phyloP scores from a whole-genome alignment of 2,113 vertebrate species.

The Condylura cristata region DNA sequence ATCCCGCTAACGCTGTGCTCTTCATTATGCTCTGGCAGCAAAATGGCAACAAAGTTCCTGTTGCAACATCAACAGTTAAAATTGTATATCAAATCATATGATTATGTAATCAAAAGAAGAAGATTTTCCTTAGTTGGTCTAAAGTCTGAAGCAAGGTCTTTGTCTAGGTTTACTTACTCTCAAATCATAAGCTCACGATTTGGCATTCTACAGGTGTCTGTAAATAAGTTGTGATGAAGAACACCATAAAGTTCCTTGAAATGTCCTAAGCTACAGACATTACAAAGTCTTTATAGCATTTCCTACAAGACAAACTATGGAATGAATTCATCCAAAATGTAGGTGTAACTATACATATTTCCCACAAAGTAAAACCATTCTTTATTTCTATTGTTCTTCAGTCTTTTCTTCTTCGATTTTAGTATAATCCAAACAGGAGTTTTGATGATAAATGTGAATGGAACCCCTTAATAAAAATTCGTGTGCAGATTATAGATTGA shows the following conservation, averaged over 20 bases:
- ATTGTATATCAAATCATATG: neutral
- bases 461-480: conserved; percentile 37
- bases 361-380: neutral
- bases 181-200: neutral
- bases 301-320: neutral
- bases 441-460: conserved; percentile 45
- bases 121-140: neutral
- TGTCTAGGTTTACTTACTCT: neutral
- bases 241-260: neutral
- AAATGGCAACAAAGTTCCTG: too few relatives aligned
- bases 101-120: neutral
- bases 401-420: neutral
- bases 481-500: conserved; percentile 32
- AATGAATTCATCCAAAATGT: neutral
- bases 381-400: neutral
- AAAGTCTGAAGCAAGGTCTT: neutral
- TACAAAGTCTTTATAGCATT: neutral
- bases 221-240: conserved; percentile 7
- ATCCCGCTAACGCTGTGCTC: too few relatives aligned
- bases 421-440: neutral
- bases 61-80: too few relatives aligned
- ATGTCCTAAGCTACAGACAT: neutral
- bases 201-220: neutral
- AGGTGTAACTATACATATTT: neutral
- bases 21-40: too few relatives aligned